Conservation (phyloP, 2,888 invertebrate genomes). For the Scaptomyza polygonia region DNA sequence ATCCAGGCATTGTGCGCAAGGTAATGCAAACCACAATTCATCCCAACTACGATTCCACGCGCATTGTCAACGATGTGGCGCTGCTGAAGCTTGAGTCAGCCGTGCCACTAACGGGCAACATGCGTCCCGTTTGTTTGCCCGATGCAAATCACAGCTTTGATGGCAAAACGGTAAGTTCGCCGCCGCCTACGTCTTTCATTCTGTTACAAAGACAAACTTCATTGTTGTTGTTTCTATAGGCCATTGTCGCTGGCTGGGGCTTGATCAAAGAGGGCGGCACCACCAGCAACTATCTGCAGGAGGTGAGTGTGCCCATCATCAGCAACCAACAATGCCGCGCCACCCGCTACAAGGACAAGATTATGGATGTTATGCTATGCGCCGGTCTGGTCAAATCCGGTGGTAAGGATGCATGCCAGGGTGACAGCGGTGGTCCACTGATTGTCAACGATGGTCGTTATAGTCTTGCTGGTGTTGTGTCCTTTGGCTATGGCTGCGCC, state of each 20-base stretch:
- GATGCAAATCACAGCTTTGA: conserved; percentile 77
- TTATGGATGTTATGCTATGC: conserved; percentile 83
- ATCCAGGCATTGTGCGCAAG: conserved; percentile 80
- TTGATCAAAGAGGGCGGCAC: conserved; percentile 78
- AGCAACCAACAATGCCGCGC: conserved; percentile 78
- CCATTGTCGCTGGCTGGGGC: conserved; percentile 83
- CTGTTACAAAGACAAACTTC: background rate
- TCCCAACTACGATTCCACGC: conserved; percentile 74
- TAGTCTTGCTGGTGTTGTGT: conserved; percentile 82
- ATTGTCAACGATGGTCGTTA: conserved; percentile 78
- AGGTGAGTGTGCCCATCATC: conserved; percentile 82
- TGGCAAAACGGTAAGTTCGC: conserved; percentile 72
- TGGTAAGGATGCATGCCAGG: conserved; percentile 84
- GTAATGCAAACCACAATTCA: conserved; percentile 74
- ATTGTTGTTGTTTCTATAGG: conserved; percentile 49
- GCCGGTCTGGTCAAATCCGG: conserved; percentile 81
- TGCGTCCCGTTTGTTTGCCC: conserved; percentile 82
- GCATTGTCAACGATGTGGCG: conserved; percentile 82
- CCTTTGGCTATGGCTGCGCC: conserved; percentile 82
- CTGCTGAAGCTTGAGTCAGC: conserved; percentile 77
- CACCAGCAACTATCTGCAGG: conserved; percentile 80
- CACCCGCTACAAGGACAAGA: conserved; percentile 81
- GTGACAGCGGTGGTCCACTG: conserved; percentile 83
- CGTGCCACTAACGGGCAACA: conserved; percentile 69
- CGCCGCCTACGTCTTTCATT: conserved; percentile 17